Conservation (phyloP, 2,888 invertebrate genomes). For the Steinernema scapterisci region DNA sequence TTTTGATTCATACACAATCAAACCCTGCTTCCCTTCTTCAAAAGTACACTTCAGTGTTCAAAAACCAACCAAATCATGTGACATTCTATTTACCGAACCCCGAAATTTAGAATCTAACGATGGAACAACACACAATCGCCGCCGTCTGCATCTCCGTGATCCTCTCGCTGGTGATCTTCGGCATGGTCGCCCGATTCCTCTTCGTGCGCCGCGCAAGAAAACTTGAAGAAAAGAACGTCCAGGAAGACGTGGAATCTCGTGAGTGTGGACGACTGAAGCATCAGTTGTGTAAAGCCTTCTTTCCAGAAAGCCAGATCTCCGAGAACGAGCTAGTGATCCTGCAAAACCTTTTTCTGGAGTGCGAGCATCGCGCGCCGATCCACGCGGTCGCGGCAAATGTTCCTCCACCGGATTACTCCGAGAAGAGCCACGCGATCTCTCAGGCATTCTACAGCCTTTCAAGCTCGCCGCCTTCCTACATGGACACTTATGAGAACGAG, state of each 20-base stretch:
- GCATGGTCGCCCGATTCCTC: background rate
- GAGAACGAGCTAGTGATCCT: slow-evolving; percentile 24
- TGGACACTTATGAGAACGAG: background rate
- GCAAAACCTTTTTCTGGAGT: slow-evolving; percentile 22
- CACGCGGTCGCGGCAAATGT: slow-evolving; percentile 21
- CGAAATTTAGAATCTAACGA: background rate
- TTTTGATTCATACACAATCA: no score
- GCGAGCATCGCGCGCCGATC: slow-evolving; percentile 17
- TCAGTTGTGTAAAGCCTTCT: background rate
- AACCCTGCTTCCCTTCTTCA: no score
- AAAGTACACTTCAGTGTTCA: background rate
- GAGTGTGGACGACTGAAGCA: background rate
- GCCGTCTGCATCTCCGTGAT: slow-evolving; percentile 1
- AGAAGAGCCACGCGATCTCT: slow-evolving; percentile 10
- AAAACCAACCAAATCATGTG: background rate
- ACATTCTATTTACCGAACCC: background rate
- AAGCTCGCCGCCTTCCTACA: slow-evolving; percentile 12
- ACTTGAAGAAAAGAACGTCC: background rate
- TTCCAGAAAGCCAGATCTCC: slow-evolving; percentile 24
- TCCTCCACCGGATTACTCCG: slow-evolving; percentile 7
- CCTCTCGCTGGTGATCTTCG: background rate
- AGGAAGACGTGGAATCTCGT: slow-evolving; percentile 21
- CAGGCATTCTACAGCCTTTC: slow-evolving; percentile 16
- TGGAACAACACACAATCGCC: slow-evolving; percentile 27
- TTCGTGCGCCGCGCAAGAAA: background rate